Evolutionary conservation across 1,140 invertebrate genomes (phyloP).

Genomic region (Drosophila leontia): DNA sequence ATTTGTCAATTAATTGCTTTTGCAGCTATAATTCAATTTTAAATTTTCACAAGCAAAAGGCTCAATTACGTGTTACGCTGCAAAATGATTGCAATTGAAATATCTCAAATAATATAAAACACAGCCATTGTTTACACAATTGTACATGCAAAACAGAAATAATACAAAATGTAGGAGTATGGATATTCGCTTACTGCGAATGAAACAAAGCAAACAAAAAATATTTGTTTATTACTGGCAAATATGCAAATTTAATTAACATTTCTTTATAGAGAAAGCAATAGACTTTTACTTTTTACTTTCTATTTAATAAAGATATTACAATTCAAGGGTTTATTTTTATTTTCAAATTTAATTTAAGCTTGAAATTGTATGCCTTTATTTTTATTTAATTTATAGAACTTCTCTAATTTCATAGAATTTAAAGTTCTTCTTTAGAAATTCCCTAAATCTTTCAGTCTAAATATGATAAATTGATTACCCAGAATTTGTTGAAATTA

Average conservation of each 20-base stretch:
- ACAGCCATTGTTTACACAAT: not conserved
- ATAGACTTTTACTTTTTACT: not conserved
- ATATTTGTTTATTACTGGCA: constrained; percentile 1
- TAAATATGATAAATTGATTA: constrained; percentile 23
- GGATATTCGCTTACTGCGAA: not conserved
- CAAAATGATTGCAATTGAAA: constrained; percentile 9
- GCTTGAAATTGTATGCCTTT: too few species aligned
- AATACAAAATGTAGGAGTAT: not conserved
- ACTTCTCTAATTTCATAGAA: not conserved
- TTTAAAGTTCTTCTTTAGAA: not conserved
- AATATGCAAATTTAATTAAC: constrained; percentile 6
- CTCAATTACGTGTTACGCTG: constrained; percentile 20
- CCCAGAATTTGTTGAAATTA: constrained; percentile 19
- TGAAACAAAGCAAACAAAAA: not conserved
- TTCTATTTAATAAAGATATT: not conserved
- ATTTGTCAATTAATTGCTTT: constrained; percentile 16
- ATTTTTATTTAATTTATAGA: too few species aligned
- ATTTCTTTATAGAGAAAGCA: too few species aligned
- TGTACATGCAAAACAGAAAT: constrained; percentile 3
- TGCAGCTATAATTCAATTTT: constrained; percentile 18
- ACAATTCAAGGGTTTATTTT: not conserved
- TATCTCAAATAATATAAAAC: not conserved
- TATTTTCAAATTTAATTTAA: not conserved
- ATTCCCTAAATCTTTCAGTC: not conserved
- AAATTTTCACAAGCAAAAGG: not conserved